Conservation (phyloP, 2,797 vertebrate genomes). For the Craterocephalus amniculus region DNA sequence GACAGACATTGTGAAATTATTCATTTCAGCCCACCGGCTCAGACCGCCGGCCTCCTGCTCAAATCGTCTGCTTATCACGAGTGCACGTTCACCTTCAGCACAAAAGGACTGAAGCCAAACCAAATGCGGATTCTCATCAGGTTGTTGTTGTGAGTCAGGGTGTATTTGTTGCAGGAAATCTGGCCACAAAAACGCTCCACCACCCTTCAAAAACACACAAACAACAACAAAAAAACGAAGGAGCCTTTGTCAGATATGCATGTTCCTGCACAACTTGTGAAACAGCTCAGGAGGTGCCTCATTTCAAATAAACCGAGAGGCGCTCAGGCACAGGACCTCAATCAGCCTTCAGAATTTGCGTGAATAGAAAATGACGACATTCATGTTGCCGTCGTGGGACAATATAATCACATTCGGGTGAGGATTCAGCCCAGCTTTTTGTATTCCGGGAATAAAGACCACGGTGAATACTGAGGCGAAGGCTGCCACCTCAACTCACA, state of each 20-base stretch:
- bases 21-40: constrained; percentile 65
- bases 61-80: constrained; percentile 43
- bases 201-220: constrained; percentile 2
- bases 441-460: constrained; percentile 19
- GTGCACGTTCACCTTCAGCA: constrained; percentile 26
- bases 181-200: constrained; percentile 33
- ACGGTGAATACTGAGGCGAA: constrained; percentile 20
- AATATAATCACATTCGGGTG: constrained; percentile 54
- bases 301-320: constrained; percentile 22
- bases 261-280: constrained; percentile 8
- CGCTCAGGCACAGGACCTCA: constrained; percentile 25
- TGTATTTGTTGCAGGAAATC: constrained; percentile 32
- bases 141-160: constrained; percentile 50
- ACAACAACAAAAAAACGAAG: background rate
- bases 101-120: constrained; percentile 44
- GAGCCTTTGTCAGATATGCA: constrained; percentile 6
- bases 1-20: constrained; percentile 75
- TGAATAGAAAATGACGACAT: constrained; percentile 41
- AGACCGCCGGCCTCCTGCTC: constrained; percentile 44
- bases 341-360: constrained; percentile 17
- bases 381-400: constrained; percentile 30
- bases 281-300: constrained; percentile 31
- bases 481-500: constrained; percentile 32
- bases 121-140: constrained; percentile 38
- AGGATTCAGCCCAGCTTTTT: constrained; percentile 38